phyloP scores from a whole-genome alignment of 2,113 vertebrate genomes.

The Takifugu flavidus region DNA sequence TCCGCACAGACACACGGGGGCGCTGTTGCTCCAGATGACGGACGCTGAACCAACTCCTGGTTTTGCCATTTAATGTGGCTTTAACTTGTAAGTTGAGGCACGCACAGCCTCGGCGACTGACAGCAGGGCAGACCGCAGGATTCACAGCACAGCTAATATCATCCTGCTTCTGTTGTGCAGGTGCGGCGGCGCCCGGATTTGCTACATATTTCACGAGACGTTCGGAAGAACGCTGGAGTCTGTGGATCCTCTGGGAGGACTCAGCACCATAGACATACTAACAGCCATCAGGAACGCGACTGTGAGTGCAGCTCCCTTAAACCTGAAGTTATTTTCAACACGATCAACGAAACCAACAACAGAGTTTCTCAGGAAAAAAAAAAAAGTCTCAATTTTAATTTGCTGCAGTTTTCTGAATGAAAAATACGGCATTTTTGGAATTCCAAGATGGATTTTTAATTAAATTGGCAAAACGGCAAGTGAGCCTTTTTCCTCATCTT shows the following conservation, averaged over 20 bases:
- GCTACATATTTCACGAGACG: slow-evolving; percentile 98
- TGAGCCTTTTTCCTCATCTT: too few relatives aligned
- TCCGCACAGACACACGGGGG: slow-evolving; percentile 31
- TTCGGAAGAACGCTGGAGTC: slow-evolving; percentile 97
- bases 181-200: slow-evolving; percentile 95
- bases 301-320: slow-evolving; percentile 70
- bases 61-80: slow-evolving; percentile 34
- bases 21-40: slow-evolving; percentile 38
- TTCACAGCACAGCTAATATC: slow-evolving; percentile 44
- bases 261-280: slow-evolving; percentile 95
- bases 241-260: slow-evolving; percentile 93
- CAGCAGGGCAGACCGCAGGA: not conserved
- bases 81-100: slow-evolving; percentile 47
- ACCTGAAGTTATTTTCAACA: too few relatives aligned
- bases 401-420: too few relatives aligned
- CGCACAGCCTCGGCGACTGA: too few relatives aligned
- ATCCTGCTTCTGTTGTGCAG: slow-evolving; percentile 71
- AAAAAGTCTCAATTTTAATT: too few relatives aligned
- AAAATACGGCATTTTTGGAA: too few relatives aligned
- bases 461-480: too few relatives aligned
- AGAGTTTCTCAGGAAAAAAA: too few relatives aligned
- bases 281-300: slow-evolving; percentile 98
- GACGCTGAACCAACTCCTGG: too few relatives aligned
- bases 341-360: too few relatives aligned
- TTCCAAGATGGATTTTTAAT: too few relatives aligned